phyloP scores from a whole-genome alignment of 2,888 invertebrate species.

The Tipula unca region DNA sequence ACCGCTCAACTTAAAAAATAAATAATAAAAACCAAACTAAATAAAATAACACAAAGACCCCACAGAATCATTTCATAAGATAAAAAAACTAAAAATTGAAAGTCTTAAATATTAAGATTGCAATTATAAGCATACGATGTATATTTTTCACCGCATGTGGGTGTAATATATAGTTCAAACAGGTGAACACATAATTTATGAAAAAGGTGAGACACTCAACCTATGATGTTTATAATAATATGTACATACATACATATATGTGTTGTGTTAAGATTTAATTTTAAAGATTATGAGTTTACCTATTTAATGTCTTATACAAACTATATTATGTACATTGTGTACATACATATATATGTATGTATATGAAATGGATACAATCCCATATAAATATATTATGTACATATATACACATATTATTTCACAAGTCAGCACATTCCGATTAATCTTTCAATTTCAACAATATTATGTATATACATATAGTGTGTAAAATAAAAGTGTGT shows the following conservation, averaged over 20 bases:
- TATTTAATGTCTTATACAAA: background rate
- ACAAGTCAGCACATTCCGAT: background rate
- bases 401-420: background rate
- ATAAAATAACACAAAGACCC: background rate
- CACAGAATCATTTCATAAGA: background rate
- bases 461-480: background rate
- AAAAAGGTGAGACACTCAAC: background rate
- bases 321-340: background rate
- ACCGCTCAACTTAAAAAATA: background rate
- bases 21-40: background rate
- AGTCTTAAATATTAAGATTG: background rate
- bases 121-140: background rate
- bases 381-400: background rate
- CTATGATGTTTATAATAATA: background rate
- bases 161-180: background rate
- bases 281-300: background rate
- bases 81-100: background rate
- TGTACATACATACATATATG: background rate
- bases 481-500: background rate
- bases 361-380: background rate
- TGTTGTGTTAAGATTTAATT: background rate
- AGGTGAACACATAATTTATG: background rate
- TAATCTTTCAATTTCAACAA: background rate
- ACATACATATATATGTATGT: background rate
- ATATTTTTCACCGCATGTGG: background rate